Percentiles rank a stretch among this genome's conserved stretches.
These are phyloP conservation scores for Tychaedon coryphoeus DNA, from an alignment of 2,113 vertebrate species.

Conservation along the genomic window DNA sequence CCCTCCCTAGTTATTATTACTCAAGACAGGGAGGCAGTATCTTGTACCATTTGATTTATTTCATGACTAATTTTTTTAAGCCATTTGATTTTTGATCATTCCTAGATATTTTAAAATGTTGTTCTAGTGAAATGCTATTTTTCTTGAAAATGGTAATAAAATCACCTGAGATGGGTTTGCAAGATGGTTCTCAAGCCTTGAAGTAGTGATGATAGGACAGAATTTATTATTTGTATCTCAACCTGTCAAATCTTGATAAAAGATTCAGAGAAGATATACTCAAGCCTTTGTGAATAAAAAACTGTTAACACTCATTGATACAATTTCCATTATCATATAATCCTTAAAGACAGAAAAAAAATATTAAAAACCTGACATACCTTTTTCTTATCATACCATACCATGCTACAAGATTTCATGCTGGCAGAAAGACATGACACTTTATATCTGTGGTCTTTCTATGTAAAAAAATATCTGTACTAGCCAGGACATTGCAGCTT, in stretches of 20 bases:
- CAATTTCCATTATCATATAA: background rate
- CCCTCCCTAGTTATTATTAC: background rate
- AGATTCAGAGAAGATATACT: background rate
- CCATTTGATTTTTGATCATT: background rate
- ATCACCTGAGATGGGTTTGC: background rate
- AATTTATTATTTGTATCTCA: background rate
- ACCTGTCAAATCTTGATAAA: background rate
- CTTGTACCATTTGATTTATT: background rate
- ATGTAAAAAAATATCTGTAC: background rate
- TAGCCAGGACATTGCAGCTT: background rate
- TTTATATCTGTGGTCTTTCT: background rate
- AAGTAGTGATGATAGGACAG: background rate
- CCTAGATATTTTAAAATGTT: background rate
- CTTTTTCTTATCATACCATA: background rate
- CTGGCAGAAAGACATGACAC: background rate
- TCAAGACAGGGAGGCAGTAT: background rate
- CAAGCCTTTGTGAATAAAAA: background rate
- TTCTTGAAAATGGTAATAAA: background rate
- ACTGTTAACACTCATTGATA: background rate
- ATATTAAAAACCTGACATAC: rapidly evolving
- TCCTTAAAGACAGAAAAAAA: background rate
- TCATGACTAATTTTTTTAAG: background rate
- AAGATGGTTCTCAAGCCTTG: background rate
- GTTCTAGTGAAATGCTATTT: rapidly evolving
- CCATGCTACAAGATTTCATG: background rate